Evolutionary conservation across 2,797 vertebrate species (phyloP).

Genomic region (Notoglanidium macrostoma): DNA sequence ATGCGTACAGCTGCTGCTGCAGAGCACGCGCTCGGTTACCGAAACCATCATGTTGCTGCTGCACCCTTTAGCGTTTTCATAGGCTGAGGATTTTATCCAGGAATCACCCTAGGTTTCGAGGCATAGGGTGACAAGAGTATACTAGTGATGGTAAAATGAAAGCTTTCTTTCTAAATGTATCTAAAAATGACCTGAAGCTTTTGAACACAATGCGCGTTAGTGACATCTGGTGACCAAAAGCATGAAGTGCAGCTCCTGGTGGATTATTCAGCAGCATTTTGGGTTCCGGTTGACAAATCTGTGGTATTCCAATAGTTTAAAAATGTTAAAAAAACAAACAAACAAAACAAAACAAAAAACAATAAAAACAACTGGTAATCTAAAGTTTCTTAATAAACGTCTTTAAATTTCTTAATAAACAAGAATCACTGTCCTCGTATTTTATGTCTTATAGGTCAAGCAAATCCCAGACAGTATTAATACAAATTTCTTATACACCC

Average conservation of each 20-base stretch:
- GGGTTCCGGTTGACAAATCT: background rate
- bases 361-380: background rate
- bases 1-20: constrained; percentile 18
- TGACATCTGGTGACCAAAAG: constrained; percentile 1
- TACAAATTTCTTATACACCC: background rate
- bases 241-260: background rate
- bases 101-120: background rate
- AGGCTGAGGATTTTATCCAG: background rate
- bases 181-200: background rate
- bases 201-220: background rate
- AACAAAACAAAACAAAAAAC: background rate
- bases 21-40: background rate
- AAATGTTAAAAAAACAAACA: background rate
- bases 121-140: background rate
- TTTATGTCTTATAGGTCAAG: background rate
- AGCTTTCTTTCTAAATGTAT: background rate
- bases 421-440: background rate
- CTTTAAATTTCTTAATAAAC: background rate
- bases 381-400: background rate
- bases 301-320: background rate
- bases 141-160: background rate
- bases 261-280: background rate
- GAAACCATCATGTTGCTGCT: background rate
- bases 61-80: background rate
- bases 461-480: background rate